Evolutionary conservation across 2,797 vertebrate species (phyloP), one percentile per base, ranked within the genome.

Genomic region (Nyctibius grandis): DNA sequence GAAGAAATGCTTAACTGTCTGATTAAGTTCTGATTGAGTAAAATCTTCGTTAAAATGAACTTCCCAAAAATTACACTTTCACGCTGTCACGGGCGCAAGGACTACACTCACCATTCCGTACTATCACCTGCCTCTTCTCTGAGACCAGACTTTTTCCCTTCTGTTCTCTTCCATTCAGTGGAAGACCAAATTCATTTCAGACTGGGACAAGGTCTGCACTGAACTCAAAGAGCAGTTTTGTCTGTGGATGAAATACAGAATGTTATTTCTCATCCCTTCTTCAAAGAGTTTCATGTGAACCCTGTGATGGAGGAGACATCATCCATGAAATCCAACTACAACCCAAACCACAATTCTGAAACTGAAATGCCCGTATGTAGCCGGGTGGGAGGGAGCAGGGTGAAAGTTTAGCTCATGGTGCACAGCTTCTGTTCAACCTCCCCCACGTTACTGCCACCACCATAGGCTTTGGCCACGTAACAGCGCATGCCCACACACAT

Each of bases 401-500:
- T 53, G 16, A 20, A 57, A 38, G 34, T 23, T 50, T 14, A 51
- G 9, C 33, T 60, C 36, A 1, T 4, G 1, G 3, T 0, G 5
- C 3, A 3, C 0, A 4, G 61, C 31, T 18, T 45, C n/a, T 4
- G 29, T 1, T 34, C 45, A 23, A 9, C 38, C 8, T 33, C 69
- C 63, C 33, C 40, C 36, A 4, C 2, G 0, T 3, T 21, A 7
- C 21, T 1, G 57, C 5, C 42, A 19, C n/a, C 44, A 3, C 21
- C 4, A 5, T 1, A 11, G 60, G 20, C 42, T 14, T 19, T 19
- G 38, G 22, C 40, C 15, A 0, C 1, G 11, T 0, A 11, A n/a
- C 78, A 21, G 17, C 0, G 9, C 2, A 0, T 0, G 20, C 1
- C 6, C 22, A 1, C 1, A 7, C 25, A 2, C 5, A 0, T 0